Conservation (phyloP, 2,113 vertebrate species). For the Mesocricetus auratus region DNA sequence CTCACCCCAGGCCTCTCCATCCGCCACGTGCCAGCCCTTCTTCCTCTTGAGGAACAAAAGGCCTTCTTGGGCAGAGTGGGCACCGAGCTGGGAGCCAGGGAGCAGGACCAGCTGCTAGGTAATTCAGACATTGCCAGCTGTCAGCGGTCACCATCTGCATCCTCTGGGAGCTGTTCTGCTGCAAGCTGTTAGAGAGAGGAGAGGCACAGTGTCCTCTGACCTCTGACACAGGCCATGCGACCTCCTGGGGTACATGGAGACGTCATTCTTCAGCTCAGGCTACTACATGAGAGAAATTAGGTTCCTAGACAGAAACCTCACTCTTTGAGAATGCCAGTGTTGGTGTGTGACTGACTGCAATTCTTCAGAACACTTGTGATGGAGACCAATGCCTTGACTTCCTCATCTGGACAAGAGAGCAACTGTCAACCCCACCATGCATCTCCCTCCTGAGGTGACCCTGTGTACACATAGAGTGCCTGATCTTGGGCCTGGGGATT, state of each 20-base stretch:
- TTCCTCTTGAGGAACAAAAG: constrained; percentile 35
- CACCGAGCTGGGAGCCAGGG: neutral
- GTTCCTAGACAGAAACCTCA: neutral
- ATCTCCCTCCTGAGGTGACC: neutral
- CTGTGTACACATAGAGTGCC: neutral
- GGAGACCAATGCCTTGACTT: neutral
- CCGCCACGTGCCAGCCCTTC: neutral
- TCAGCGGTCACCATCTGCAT: accelerated
- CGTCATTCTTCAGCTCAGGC: accelerated
- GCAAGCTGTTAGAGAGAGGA: neutral
- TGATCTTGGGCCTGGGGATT: neutral
- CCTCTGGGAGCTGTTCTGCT: neutral
- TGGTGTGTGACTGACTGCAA: accelerated
- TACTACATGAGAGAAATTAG: accelerated
- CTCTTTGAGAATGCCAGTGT: accelerated
- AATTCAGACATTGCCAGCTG: neutral
- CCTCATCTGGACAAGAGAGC: neutral
- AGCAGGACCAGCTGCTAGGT: neutral
- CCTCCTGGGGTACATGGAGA: neutral
- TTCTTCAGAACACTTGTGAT: accelerated
- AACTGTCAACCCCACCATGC: neutral
- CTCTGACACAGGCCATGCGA: accelerated
- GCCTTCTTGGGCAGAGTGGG: neutral
- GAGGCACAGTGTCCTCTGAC: neutral
- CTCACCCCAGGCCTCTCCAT: neutral